Evolutionary conservation across 2,113 vertebrate species (phyloP), one percentile per base, ranked within the genome.

Genomic region (Urocynchramus pylzowi): DNA sequence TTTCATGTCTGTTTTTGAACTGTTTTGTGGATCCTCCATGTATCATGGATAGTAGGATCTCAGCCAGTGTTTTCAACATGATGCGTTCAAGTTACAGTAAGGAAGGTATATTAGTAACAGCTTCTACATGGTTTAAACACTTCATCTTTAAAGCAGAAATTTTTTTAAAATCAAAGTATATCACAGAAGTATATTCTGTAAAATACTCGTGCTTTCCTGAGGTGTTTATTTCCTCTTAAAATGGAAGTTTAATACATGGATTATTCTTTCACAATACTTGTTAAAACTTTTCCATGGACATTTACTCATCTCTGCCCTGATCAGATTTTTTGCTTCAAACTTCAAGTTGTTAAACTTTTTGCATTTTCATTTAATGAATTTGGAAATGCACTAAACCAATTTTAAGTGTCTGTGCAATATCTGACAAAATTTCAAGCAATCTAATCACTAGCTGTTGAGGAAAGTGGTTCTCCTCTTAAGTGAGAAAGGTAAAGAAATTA

Each of bases 181-280:
- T 90, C 24, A 8, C 20, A 6, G 11, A 69, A 18, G 1, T 23
- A 2, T 60, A 22, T 45, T 20, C 13, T 91, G 17, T 68, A 64
- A 68, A 9, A 47, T 33, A 19, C 5, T 59, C 0, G 0, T 21
- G 4, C 10, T 94, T 70, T 71, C 13, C 19, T 71, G 31, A 85
- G 28, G 37, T 57, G 3, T 19, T 54, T 28, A 41, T 45, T 89
- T 63, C 1, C 53, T 79, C 61, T 67, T 13, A 53, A 49, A 57
- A 84, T 13, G 6, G 30, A 63, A 45, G 4, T 18, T 76, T 89
- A 68, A 50, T 49, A n/a, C 8, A 45, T 33, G 23, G 5, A 42
- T 22, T 0, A 0, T 83, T 13, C 26, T 79, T 83, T 68, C 71
- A 89, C 14, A 33, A 64, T 52, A 47, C 8, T 33, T 70, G 19